Conservation (phyloP, 2,113 vertebrate genomes). For the Malaclemys terrapin region DNA sequence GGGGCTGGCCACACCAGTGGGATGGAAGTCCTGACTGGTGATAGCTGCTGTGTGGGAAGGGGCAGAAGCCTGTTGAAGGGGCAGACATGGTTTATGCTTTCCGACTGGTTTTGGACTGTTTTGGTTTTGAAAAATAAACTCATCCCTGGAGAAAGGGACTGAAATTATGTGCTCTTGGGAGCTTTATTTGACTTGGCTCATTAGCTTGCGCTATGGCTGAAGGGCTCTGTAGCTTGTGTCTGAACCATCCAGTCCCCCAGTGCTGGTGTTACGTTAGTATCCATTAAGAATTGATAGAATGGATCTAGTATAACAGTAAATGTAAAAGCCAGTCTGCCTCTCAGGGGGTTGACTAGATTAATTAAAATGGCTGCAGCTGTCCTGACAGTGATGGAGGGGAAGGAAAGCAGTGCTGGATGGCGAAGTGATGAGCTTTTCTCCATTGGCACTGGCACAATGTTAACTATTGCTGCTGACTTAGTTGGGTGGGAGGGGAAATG, state of each 20-base stretch:
- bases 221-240: background rate
- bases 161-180: slow-evolving; percentile 10
- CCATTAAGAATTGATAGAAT: background rate
- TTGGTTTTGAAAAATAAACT: slow-evolving; percentile 42
- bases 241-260: background rate
- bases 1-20: background rate
- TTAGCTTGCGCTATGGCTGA: background rate
- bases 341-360: background rate
- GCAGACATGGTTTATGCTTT: slow-evolving; percentile 63
- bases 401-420: background rate
- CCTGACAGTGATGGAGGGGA: background rate
- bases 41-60: slow-evolving; percentile 22
- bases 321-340: background rate
- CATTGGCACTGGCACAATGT: background rate
- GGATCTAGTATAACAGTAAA: background rate
- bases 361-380: background rate
- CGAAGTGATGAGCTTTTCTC: background rate
- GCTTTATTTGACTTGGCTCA: background rate
- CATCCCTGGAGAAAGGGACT: slow-evolving; percentile 35
- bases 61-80: slow-evolving; percentile 34
- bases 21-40: slow-evolving; percentile 24
- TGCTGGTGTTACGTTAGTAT: background rate
- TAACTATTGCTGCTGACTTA: background rate
- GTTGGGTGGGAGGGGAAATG: background rate
- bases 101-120: slow-evolving; percentile 37